Conservation (phyloP, 53 echinoderm and acorn worm species). For the Actinopyga echinites region DNA sequence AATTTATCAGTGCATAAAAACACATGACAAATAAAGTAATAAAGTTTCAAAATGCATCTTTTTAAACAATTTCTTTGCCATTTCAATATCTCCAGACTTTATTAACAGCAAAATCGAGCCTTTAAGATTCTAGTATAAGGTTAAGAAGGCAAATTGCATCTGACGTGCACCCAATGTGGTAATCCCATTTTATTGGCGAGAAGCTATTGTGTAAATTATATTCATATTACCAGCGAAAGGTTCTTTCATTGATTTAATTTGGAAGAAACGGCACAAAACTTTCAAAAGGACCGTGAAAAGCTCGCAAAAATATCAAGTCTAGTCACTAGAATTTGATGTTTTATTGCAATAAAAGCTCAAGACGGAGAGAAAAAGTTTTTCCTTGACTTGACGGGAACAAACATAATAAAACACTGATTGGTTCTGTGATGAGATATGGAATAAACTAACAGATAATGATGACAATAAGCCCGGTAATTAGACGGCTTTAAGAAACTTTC, state of each 20-base stretch:
- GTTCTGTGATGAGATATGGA: not conserved
- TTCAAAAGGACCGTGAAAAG: too few species aligned
- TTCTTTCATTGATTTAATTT: slow-evolving; percentile 26
- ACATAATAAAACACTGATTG: too few species aligned
- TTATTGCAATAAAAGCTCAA: too few species aligned
- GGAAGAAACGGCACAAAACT: not conserved
- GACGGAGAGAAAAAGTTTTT: too few species aligned
- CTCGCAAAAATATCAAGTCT: too few species aligned
- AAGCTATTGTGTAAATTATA: slow-evolving; percentile 34
- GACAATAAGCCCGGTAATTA: not conserved
- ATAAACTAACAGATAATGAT: slow-evolving; percentile 7
- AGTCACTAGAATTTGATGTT: too few species aligned
- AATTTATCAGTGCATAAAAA: too few species aligned
- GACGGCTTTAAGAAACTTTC: not conserved
- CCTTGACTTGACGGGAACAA: too few species aligned
- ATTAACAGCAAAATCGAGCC: not conserved
- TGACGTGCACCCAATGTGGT: slow-evolving; percentile 25
- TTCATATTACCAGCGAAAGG: slow-evolving; percentile 20
- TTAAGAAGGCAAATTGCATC: not conserved
- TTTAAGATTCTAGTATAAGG: too few species aligned
- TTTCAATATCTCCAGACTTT: not conserved
- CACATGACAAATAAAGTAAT: too few species aligned
- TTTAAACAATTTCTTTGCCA: too few species aligned
- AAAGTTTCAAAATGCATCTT: too few species aligned
- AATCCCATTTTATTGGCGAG: slow-evolving; percentile 12